Base-by-base conservation (phyloP, 2,113 vertebrate species). In the Cyanoramphus novaezelandiae region DNA sequence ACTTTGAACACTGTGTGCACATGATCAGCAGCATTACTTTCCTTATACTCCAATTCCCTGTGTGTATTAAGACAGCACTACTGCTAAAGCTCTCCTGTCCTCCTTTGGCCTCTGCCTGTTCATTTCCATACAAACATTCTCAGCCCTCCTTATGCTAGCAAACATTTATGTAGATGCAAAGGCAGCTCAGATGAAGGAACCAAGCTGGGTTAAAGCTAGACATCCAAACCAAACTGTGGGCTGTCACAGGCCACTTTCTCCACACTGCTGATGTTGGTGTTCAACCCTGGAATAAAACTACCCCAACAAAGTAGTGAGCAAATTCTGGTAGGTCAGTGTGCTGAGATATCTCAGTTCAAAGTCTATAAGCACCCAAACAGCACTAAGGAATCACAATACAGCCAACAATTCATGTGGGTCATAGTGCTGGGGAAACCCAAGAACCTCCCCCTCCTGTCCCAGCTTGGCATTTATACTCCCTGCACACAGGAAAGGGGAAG, bases 221-320 rank as follows among this genome's bases (percentile, higher is more conserved):
- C 20, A 37, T 27, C 53, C 53, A 80, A 95, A 83, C 12, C 20
- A 35, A 81, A 31, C 19, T 7, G 10, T 1, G 25, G 7, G 39
- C 24, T 72, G 53, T 9, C 23, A 67, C 37, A 59, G 39, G 10
- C 28, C 4, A 3, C 60, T 44, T 69, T 52, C n/a, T 86, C 60
- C 55, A 53, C 0, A 0, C 29, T 35, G 46, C 20, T 41, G 13
- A 55, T 1, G 2, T 6, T 10, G 25, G 15, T 43, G 23, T 11
- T 46, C 44, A 71, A 47, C 11, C 20, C 23, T 52, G 67, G 44
- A 86, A 44, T 50, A 71, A 81, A 91, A 74, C 4, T 29, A 37
- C 33, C 28, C 19, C 52, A 78, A 78, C 37, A 23, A 57, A 70
- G 15, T 0, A 55, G 18, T 3, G 8, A 72, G 33, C 13, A 60